Base-by-base conservation (phyloP, 2,113 vertebrate genomes). In the Naja naja region DNA sequence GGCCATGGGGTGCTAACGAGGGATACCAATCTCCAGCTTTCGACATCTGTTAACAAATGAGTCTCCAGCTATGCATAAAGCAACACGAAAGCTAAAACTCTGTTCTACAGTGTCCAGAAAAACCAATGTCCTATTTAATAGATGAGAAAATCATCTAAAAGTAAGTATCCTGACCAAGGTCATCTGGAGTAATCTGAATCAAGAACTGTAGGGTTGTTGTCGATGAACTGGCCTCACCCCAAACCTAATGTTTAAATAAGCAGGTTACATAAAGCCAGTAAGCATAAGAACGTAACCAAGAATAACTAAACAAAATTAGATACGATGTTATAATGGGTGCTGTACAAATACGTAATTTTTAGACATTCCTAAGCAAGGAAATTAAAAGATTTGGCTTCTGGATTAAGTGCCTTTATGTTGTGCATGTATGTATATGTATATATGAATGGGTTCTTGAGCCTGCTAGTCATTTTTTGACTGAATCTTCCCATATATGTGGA, bases 341-440 rank as follows among this genome's bases (percentile, higher is more conserved):
- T 27, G 49, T 14, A 55, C 25, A 89, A 85, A 89, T 74, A 54
- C 9, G 1, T 56, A 20, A 49, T 89, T 85, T 92, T 23, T 20
- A 43, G 14, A 60, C 16, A 34, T 43, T 88, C 14, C 45, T 12
- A 87, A 53, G 22, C 52, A 52, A 74, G 47, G 49, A 74, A 60
- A 25, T 58, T 9, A 89, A 14, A 34, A 39, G 20, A 52, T 54
- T 88, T 22, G 23, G 30, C 5, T 25, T 92, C 47, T n/a, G 23
- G 25, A 92, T n/a, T 69, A 69, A 69, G 86, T 53, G 47, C 95
- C 25, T 94, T 85, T 94, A 93, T 39, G 16, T 34, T 0, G 89
- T 94, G 93, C 25, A 14, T 47, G 0, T 91, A 2, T 39, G 0
- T n/a, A 5, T 74, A 18, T 74, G 64, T 18, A 34, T 74, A 74